phyloP scores from a whole-genome alignment of 2,113 vertebrate species.

The Hippocampus barbouri region DNA sequence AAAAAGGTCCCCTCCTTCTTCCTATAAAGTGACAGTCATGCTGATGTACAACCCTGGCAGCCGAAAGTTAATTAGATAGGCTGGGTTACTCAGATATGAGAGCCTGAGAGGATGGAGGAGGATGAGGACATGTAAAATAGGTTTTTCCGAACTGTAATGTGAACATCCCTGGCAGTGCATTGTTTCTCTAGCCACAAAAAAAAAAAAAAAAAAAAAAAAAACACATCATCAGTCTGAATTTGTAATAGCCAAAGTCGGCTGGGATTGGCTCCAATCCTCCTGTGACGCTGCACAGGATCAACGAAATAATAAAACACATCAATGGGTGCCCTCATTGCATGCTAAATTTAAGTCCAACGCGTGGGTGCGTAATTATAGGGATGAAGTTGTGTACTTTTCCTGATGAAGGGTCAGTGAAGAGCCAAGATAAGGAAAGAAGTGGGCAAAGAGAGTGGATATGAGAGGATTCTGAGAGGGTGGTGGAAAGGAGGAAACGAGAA shows the following conservation, averaged over 20 bases:
- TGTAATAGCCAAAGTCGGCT: background rate
- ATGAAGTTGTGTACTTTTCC: constrained; percentile 15
- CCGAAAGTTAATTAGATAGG: constrained; percentile 76
- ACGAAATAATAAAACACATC: background rate
- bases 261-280: background rate
- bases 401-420: constrained; percentile 8
- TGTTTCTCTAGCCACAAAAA: background rate
- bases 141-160: background rate
- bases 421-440: constrained; percentile 16
- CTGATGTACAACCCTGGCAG: constrained; percentile 71
- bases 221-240: background rate
- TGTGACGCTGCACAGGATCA: background rate
- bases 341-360: constrained; percentile 18
- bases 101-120: constrained; percentile 30
- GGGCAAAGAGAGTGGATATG: background rate
- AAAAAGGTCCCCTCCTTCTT: constrained; percentile 34
- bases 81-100: constrained; percentile 64
- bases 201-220: background rate
- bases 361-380: background rate
- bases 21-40: constrained; percentile 62
- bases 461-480: background rate
- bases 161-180: background rate
- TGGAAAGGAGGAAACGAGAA: constrained; percentile 26
- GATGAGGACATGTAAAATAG: constrained; percentile 20
- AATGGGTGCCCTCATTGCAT: constrained; percentile 11